Percentiles rank a stretch among this genome's conserved stretches.
phyloP scores from a whole-genome alignment of 1,140 invertebrate species.

The Lordiphosa collinella region DNA sequence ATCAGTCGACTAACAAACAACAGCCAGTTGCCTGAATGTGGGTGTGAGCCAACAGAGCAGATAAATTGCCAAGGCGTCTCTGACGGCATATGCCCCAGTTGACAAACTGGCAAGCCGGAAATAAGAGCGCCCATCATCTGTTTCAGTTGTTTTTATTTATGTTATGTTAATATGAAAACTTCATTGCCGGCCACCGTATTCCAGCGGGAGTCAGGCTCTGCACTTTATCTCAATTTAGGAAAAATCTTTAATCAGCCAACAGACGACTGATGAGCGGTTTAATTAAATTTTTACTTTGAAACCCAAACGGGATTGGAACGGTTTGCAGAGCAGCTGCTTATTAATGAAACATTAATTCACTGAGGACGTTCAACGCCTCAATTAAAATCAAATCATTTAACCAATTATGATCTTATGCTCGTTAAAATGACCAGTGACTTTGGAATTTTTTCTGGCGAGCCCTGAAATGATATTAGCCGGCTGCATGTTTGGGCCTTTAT shows the following conservation, averaged over 20 bases:
- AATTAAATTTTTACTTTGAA: constrained; percentile 59
- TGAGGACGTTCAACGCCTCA: too few species aligned
- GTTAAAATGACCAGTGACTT: too few species aligned
- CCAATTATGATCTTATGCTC: too few species aligned
- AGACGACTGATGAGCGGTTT: constrained; percentile 19
- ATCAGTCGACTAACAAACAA: constrained; percentile 9
- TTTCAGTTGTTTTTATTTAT: constrained; percentile 44
- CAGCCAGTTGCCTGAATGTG: background rate
- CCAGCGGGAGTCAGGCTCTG: constrained; percentile 1
- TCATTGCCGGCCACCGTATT: constrained; percentile 2
- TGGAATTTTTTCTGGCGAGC: too few species aligned
- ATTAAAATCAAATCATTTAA: too few species aligned
- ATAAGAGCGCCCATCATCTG: background rate
- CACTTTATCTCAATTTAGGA: constrained; percentile 67
- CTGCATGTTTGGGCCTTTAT: too few species aligned
- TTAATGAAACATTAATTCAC: constrained; percentile 18
- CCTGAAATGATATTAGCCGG: too few species aligned
- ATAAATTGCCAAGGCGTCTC: constrained; percentile 16
- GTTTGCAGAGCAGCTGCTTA: constrained; percentile 10
- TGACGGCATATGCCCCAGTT: constrained; percentile 1
- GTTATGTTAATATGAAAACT: constrained; percentile 43
- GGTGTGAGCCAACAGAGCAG: background rate
- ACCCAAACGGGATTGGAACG: constrained; percentile 9
- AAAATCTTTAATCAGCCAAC: constrained; percentile 65
- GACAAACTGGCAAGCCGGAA: constrained; percentile 13